Evolutionary conservation across 37 sponge, comb jelly and placozoan species (phyloP).

Genomic region (Halichondria panicea): DNA sequence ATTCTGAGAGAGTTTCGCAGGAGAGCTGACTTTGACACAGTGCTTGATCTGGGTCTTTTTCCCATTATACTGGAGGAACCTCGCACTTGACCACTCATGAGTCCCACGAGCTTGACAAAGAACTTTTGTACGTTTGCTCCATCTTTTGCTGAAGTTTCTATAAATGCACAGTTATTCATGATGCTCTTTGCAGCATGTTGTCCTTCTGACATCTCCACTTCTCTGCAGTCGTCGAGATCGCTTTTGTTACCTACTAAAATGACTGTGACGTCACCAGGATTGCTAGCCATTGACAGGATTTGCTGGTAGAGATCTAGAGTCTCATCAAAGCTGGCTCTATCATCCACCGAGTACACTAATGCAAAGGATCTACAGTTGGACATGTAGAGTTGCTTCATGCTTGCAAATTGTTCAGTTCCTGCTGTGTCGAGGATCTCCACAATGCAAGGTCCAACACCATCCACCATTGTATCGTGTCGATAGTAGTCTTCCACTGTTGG

Average conservation of each 20-base stretch:
- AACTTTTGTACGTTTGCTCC: slow-evolving; percentile 65
- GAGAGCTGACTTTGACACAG: background rate
- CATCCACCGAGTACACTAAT: slow-evolving; percentile 77
- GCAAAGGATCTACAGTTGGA: slow-evolving; percentile 73
- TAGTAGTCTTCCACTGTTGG: slow-evolving; percentile 89
- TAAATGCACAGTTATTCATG: slow-evolving; percentile 65
- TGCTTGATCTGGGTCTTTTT: slow-evolving; percentile 16
- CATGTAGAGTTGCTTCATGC: slow-evolving; percentile 86
- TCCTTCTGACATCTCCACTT: slow-evolving; percentile 59
- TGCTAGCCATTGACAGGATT: slow-evolving; percentile 33
- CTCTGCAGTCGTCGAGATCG: slow-evolving; percentile 58
- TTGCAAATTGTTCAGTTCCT: slow-evolving; percentile 85
- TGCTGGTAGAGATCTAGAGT: slow-evolving; percentile 66
- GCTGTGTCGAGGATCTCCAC: slow-evolving; percentile 87
- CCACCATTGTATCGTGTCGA: slow-evolving; percentile 78
- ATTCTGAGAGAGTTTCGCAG: slow-evolving; percentile 41
- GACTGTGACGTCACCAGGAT: slow-evolving; percentile 40
- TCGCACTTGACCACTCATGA: slow-evolving; percentile 29
- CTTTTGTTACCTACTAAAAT: slow-evolving; percentile 81
- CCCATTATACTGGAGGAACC: background rate
- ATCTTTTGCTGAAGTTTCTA: slow-evolving; percentile 86
- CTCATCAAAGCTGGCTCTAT: slow-evolving; percentile 70
- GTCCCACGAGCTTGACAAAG: slow-evolving; percentile 57
- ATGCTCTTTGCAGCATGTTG: slow-evolving; percentile 44
- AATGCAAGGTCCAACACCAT: slow-evolving; percentile 75